Conservation (phyloP, 2,797 vertebrate species). For the Morelia viridis region DNA sequence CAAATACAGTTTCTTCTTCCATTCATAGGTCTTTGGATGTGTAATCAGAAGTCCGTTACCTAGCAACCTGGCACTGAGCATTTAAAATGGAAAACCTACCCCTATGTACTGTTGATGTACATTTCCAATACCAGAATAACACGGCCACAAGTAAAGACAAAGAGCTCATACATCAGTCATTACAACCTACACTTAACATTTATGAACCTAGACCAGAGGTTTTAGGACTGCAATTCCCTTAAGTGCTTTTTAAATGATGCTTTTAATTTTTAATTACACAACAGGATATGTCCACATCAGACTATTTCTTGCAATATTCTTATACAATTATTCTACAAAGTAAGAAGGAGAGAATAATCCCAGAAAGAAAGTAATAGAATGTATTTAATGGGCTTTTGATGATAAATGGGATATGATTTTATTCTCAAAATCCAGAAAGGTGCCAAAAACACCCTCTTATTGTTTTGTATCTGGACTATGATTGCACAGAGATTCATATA, state of each 20-base stretch:
- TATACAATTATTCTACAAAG: background rate
- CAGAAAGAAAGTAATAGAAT: background rate
- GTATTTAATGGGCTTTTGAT: constrained; percentile 9
- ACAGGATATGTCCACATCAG: background rate
- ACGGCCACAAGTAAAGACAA: background rate
- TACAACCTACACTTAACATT: background rate
- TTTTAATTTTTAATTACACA: background rate
- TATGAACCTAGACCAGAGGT: background rate
- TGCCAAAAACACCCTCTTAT: background rate
- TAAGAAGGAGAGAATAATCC: background rate
- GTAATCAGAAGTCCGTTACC: background rate
- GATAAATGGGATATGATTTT: constrained; percentile 1
- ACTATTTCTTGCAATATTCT: constrained; percentile 3
- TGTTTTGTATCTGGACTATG: background rate
- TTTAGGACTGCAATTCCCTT: background rate
- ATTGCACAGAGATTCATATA: background rate
- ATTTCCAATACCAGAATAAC: background rate
- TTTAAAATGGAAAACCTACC: background rate
- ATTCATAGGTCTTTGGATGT: background rate
- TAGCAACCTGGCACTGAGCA: background rate
- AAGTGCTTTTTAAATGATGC: background rate
- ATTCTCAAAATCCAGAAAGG: background rate
- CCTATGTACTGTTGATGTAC: background rate
- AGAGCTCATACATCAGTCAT: background rate
- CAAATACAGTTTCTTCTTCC: background rate